These are phyloP conservation scores for Panagrolaimus sp. DNA, from an alignment of 1,140 invertebrate genomes.

Conservation along the genomic window DNA sequence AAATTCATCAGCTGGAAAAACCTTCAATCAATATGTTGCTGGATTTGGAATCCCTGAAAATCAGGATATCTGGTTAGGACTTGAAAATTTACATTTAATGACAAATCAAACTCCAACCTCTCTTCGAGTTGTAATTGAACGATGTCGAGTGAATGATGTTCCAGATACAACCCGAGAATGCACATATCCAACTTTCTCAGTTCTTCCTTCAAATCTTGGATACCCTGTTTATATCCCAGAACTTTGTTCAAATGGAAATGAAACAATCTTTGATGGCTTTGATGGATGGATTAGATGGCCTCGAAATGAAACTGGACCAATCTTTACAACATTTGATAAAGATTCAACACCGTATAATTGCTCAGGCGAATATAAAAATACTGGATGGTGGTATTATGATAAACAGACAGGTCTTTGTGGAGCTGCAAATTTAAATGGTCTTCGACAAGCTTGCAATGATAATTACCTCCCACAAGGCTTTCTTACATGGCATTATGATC, in stretches of 20 bases:
- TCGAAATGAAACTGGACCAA: neutral
- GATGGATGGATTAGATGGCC: conserved; percentile 9
- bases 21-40: neutral
- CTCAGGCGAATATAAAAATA: neutral
- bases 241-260: neutral
- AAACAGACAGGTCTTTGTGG: neutral
- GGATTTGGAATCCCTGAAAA: neutral
- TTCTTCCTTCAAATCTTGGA: neutral
- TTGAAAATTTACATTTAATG: neutral
- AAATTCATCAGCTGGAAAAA: neutral
- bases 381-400: neutral
- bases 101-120: neutral
- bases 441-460: neutral
- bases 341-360: neutral
- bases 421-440: conserved; percentile 4
- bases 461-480: neutral
- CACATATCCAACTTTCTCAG: neutral
- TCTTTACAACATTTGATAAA: neutral
- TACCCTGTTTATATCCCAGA: conserved; percentile 10
- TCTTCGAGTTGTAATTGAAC: neutral
- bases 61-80: neutral
- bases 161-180: neutral
- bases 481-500: neutral
- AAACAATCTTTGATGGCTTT: neutral
- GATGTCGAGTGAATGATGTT: neutral